A percentile compares a stretch with the other conserved stretches of the same genome.
phyloP scores from a whole-genome alignment of 2,797 vertebrate species.

The Ctenopoma kingsleyae region DNA sequence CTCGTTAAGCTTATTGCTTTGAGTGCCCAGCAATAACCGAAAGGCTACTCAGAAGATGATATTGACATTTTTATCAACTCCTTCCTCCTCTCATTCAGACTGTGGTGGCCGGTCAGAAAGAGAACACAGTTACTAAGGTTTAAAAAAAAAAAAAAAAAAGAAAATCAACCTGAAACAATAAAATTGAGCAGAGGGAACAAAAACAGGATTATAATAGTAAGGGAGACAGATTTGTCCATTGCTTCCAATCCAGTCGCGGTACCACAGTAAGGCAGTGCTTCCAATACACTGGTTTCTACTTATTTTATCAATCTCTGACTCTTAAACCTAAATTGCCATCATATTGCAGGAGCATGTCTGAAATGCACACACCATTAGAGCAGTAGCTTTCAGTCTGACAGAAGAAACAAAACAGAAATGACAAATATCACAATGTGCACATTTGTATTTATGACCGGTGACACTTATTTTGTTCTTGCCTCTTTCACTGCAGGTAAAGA shows the following conservation, averaged over 20 bases:
- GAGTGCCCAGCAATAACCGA: constrained; percentile 4
- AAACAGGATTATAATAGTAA: background rate
- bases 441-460: constrained; percentile 2
- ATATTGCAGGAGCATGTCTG: constrained; percentile 5
- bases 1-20: constrained; percentile 24
- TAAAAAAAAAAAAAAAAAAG: background rate
- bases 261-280: background rate
- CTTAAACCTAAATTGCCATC: constrained; percentile 25
- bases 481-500: constrained; percentile 14
- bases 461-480: constrained; percentile 5
- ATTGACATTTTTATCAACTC: constrained; percentile 5
- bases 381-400: constrained; percentile 19
- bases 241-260: no score
- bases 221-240: background rate
- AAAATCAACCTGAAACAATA: background rate
- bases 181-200: background rate
- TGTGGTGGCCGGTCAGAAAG: background rate
- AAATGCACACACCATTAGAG: constrained; percentile 16
- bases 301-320: background rate
- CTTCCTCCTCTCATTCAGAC: background rate
- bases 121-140: background rate
- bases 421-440: background rate
- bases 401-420: constrained; percentile 17
- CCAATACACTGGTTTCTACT: background rate
- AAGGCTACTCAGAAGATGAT: background rate